Evolutionary conservation across 2,888 invertebrate genomes (phyloP).

Genomic region (Callyntrura guangdongensis): DNA sequence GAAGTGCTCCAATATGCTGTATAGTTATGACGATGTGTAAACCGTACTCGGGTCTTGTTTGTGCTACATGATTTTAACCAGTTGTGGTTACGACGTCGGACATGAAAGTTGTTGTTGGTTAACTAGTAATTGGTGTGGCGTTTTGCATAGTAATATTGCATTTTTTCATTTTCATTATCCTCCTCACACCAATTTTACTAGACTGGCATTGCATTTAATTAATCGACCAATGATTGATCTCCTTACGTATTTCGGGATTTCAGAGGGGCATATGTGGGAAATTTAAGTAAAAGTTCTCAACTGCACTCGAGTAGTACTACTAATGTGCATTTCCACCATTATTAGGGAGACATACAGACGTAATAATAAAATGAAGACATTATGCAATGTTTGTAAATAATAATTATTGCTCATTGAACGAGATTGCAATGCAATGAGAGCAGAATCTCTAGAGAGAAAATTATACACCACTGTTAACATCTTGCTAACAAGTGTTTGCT

Average conservation of each 20-base stretch:
- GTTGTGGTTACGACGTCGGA: not conserved
- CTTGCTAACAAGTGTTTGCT: conserved; percentile 73
- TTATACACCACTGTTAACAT: conserved; percentile 62
- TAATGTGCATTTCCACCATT: not conserved
- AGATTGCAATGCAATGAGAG: conserved; percentile 50
- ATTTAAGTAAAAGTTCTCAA: conserved; percentile 3
- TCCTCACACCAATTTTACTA: not conserved
- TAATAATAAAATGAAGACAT: conserved; percentile 52
- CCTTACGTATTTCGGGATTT: not conserved
- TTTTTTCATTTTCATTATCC: conserved; percentile 8
- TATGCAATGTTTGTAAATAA: conserved; percentile 69
- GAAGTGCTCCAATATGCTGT: not conserved
- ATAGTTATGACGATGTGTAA: not conserved
- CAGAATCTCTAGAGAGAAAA: conserved; percentile 53
- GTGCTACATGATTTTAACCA: not conserved
- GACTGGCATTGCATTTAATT: not conserved
- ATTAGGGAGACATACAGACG: conserved; percentile 9
- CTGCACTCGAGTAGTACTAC: not conserved
- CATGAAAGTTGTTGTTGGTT: not conserved
- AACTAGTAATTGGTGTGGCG: not conserved
- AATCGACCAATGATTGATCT: not conserved
- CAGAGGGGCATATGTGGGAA: not conserved
- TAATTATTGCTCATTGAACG: conserved; percentile 67
- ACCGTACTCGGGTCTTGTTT: too few relatives aligned
- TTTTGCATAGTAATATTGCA: conserved; percentile 1